phyloP scores from a whole-genome alignment of 2,113 vertebrate species.

The Corythaixoides concolor region DNA sequence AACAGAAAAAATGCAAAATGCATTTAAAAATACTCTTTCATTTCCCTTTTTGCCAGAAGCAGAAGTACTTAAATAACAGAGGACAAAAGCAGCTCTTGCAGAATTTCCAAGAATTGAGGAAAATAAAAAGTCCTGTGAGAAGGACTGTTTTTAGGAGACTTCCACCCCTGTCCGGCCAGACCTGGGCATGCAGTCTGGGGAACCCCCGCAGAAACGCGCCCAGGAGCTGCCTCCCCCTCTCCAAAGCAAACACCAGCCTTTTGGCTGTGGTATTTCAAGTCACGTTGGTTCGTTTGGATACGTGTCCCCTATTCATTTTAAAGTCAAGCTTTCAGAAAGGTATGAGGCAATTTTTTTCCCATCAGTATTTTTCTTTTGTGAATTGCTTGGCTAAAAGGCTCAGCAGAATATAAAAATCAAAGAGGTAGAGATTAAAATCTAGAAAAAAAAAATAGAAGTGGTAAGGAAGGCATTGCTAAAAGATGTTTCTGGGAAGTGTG shows the following conservation, averaged over 20 bases:
- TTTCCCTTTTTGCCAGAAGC: conserved; percentile 65
- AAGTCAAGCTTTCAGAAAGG: background rate
- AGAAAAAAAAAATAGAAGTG: background rate
- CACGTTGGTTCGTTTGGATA: fast-evolving
- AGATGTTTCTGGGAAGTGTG: background rate
- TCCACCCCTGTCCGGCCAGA: background rate
- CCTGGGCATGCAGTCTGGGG: background rate
- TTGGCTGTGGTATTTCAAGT: background rate
- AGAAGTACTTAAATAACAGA: conserved; percentile 62
- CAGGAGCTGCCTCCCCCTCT: background rate
- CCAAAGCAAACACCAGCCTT: background rate
- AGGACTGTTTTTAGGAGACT: background rate
- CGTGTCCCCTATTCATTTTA: background rate
- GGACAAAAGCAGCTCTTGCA: conserved; percentile 59
- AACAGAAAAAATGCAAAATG: conserved; percentile 32
- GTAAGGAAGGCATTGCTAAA: background rate
- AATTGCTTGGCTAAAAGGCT: background rate
- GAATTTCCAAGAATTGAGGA: conserved; percentile 53
- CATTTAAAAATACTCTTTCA: conserved; percentile 64
- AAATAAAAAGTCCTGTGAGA: conserved; percentile 15
- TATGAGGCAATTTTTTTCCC: background rate
- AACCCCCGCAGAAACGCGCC: background rate
- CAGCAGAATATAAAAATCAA: background rate
- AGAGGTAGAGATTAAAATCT: background rate
- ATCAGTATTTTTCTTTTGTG: background rate